Percentiles rank a stretch among this genome's conserved stretches.
Evolutionary conservation across 2,113 vertebrate species (phyloP).

Genomic region (Recurvirostra avosetta): DNA sequence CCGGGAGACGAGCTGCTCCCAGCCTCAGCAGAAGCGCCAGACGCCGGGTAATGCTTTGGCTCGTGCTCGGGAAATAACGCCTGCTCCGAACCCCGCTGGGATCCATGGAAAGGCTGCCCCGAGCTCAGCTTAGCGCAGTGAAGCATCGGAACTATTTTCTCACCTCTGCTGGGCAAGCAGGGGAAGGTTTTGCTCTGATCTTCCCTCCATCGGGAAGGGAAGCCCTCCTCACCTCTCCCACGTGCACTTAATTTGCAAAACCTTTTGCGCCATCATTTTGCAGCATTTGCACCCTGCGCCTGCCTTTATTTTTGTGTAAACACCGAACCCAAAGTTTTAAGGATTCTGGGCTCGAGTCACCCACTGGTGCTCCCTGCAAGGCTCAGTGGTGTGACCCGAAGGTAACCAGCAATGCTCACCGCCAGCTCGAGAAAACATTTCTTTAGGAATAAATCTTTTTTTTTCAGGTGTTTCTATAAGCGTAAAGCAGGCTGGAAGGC

Average conservation of each 20-base stretch:
- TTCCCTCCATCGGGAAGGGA: not conserved
- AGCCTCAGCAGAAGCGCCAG: not conserved
- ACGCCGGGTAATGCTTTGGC: not conserved
- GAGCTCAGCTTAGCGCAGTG: not conserved
- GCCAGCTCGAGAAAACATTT: not conserved
- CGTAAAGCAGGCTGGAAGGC: not conserved
- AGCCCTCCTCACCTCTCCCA: not conserved
- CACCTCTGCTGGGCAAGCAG: not conserved
- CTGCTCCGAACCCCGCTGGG: not conserved
- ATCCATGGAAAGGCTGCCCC: not conserved
- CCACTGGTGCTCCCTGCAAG: not conserved
- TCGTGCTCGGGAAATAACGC: not conserved
- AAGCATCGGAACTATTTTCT: not conserved
- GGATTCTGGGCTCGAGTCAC: not conserved
- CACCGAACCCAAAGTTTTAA: not conserved
- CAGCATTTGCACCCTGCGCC: not conserved
- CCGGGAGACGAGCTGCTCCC: not conserved
- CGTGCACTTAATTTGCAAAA: not conserved
- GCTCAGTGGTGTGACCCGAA: not conserved
- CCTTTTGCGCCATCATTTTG: not conserved
- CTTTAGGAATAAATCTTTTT: not conserved
- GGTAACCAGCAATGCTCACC: not conserved
- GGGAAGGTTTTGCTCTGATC: not conserved
- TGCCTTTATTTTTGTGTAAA: not conserved
- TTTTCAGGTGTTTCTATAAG: not conserved